These are phyloP conservation scores for Hystrix cristata DNA, from an alignment of 2,113 vertebrate genomes.

Conservation along the genomic window DNA sequence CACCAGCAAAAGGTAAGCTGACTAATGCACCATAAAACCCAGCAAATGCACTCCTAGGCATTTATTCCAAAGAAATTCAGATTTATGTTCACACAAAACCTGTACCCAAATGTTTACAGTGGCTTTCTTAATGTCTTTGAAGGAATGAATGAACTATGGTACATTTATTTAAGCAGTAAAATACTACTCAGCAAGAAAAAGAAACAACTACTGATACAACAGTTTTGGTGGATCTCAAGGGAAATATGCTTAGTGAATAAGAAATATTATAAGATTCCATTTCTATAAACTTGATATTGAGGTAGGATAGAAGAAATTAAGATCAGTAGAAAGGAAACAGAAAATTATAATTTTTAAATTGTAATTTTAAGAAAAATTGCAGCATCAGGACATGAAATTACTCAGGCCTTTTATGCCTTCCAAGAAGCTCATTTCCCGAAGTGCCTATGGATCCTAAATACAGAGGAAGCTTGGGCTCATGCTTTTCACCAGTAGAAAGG, in stretches of 20 bases:
- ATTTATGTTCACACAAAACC: not conserved
- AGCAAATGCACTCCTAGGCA: not conserved
- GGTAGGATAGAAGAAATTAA: not conserved
- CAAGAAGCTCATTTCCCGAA: not conserved
- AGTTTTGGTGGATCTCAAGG: not conserved
- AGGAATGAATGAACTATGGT: not conserved
- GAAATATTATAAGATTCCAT: not conserved
- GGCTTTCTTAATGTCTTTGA: not conserved
- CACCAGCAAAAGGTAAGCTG: not conserved
- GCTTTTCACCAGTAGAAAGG: not conserved
- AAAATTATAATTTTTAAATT: not conserved
- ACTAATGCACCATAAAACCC: not conserved
- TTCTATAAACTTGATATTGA: not conserved
- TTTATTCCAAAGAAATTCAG: conserved; percentile 15
- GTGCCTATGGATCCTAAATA: not conserved
- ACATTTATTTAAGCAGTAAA: not conserved
- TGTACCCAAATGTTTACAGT: not conserved
- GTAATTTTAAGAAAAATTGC: not conserved
- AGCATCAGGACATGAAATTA: not conserved
- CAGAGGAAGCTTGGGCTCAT: not conserved
- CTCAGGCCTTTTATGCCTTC: not conserved
- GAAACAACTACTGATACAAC: not conserved
- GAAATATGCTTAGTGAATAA: not conserved
- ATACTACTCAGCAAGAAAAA: conserved; percentile 38
- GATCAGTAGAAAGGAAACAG: not conserved